These are phyloP conservation scores for Caenorhabditis japonica DNA, from an alignment of 2,888 invertebrate genomes.

Conservation along the genomic window DNA sequence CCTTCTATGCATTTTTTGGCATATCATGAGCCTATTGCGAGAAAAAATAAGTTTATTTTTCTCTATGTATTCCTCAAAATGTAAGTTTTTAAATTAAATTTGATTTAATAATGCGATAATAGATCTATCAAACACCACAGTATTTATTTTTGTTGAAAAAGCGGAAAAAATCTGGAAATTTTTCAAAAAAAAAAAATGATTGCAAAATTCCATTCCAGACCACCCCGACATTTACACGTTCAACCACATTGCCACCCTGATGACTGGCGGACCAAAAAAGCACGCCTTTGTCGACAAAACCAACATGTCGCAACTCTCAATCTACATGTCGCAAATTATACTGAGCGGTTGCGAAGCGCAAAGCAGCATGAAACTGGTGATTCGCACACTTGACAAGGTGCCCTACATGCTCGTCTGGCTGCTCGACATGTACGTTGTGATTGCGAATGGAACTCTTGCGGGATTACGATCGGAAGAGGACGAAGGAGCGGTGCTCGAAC, in stretches of 20 bases:
- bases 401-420: slow-evolving; percentile 66
- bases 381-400: slow-evolving; percentile 47
- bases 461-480: slow-evolving; percentile 32
- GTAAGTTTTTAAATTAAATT: too few relatives aligned
- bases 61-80: too few relatives aligned
- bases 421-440: slow-evolving; percentile 71
- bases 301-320: slow-evolving; percentile 55
- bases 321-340: slow-evolving; percentile 70
- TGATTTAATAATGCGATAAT: too few relatives aligned
- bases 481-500: slow-evolving; percentile 38
- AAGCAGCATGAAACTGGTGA: slow-evolving; percentile 68
- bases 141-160: too few relatives aligned
- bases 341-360: slow-evolving; percentile 67
- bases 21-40: too few relatives aligned
- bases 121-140: too few relatives aligned
- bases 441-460: slow-evolving; percentile 26
- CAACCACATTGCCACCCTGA: slow-evolving; percentile 37
- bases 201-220: slow-evolving; percentile 24
- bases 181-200: too few relatives aligned
- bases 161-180: too few relatives aligned
- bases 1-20: too few relatives aligned
- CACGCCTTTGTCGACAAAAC: slow-evolving; percentile 26
- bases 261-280: slow-evolving; percentile 37
- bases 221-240: slow-evolving; percentile 40
- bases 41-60: too few relatives aligned